Evolutionary conservation across 2,888 invertebrate species (phyloP).

Genomic region (Scaptomyza caliginosa): DNA sequence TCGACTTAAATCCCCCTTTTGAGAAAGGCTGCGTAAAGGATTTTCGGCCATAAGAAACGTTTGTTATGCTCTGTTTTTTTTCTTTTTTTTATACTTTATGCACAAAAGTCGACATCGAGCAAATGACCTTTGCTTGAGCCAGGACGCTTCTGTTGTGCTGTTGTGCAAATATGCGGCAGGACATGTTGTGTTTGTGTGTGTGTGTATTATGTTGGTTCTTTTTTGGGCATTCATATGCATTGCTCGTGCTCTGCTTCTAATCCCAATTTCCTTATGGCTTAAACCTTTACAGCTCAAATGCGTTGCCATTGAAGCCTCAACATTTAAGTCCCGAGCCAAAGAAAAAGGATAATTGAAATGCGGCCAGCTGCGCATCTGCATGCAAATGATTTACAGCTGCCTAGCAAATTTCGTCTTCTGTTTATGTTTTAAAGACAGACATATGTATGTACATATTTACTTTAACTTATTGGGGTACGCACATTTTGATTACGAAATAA

Average conservation of each 20-base stretch:
- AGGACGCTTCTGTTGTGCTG: conserved; percentile 23
- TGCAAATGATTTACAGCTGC: conserved; percentile 68
- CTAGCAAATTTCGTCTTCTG: conserved; percentile 9
- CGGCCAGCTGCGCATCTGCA: conserved; percentile 60
- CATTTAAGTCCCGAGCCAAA: conserved; percentile 32
- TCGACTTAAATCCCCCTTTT: conserved; percentile 64
- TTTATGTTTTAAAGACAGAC: not conserved
- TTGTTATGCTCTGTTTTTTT: conserved; percentile 52
- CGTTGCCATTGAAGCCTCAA: conserved; percentile 24
- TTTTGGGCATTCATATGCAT: conserved; percentile 53
- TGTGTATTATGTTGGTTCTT: conserved; percentile 1
- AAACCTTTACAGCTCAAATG: conserved; percentile 56
- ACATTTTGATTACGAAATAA: conserved; percentile 38
- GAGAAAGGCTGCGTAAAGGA: conserved; percentile 74
- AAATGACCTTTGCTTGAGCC: conserved; percentile 58
- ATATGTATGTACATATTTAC: not conserved
- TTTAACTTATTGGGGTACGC: not conserved
- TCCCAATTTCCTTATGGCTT: conserved; percentile 58
- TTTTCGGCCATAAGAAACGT: conserved; percentile 64
- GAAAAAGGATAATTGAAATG: conserved; percentile 73
- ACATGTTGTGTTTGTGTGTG: conserved; percentile 37
- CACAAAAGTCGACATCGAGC: conserved; percentile 41
- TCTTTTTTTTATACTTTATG: conserved; percentile 38
- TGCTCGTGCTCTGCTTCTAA: conserved; percentile 48
- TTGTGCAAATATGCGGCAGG: conserved; percentile 60